phyloP scores from a whole-genome alignment of 1,140 invertebrate species.

The Pinna nobilis region DNA sequence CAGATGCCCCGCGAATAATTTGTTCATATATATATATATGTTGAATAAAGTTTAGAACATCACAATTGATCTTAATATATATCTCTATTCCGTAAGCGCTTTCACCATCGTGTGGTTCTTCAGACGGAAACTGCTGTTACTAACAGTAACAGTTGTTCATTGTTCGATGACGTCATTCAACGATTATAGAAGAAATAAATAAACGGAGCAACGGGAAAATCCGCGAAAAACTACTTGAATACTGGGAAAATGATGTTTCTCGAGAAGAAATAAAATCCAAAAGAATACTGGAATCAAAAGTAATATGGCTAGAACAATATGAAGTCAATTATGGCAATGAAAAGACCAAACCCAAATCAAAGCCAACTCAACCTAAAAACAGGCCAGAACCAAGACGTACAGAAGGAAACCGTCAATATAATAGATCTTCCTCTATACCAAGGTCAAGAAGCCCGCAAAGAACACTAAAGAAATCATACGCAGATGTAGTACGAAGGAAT shows the following conservation, averaged over 20 bases:
- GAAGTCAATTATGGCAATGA: background rate
- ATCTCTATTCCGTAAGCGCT: too few species aligned
- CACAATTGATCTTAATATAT: too few species aligned
- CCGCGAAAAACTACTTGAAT: background rate
- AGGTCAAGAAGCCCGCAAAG: background rate
- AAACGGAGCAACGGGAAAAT: background rate
- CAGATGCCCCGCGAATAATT: too few species aligned
- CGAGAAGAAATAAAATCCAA: background rate
- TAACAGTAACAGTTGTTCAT: too few species aligned
- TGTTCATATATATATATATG: too few species aligned
- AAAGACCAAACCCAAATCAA: background rate
- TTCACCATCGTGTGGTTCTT: too few species aligned
- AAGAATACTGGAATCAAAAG: conserved; percentile 1
- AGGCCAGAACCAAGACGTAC: background rate
- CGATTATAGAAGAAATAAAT: background rate
- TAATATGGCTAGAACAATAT: background rate
- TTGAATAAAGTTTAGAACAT: too few species aligned
- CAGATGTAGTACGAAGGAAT: background rate
- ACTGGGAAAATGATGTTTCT: background rate
- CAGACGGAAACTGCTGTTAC: too few species aligned
- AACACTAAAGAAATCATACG: background rate
- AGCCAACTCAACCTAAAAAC: background rate
- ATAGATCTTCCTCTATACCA: background rate
- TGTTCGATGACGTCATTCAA: too few species aligned
- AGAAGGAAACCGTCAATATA: background rate